Evolutionary conservation across 2,888 invertebrate species (phyloP), one percentile per base, ranked within the genome.

Genomic region (Hipparchia semele): DNA sequence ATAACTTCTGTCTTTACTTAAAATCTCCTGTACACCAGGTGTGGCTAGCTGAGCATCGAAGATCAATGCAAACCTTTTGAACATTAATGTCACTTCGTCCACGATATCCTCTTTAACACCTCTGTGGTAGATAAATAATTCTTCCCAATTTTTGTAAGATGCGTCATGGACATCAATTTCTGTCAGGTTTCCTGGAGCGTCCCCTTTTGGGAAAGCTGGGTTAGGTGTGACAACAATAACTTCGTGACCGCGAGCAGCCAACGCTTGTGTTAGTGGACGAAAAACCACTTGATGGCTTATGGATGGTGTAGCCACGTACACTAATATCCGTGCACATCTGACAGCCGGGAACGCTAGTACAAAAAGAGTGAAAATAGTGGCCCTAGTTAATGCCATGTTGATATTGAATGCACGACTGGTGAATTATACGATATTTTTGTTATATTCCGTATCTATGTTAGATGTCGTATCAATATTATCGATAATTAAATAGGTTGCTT

Each of bases 161-260:
- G 82, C 13, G 23, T 86, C 81, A 12, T 85, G 84, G 0, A 86
- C 74, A 73, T 87, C 84, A 0, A 89, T 86, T 80, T 88, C 84
- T 23, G 82, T 86, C 0, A 87, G 64, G 70, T 87, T 88, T 1
- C 73, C 66, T 1, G 89, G 79, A 4, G 80, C 9, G 58, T 78
- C 33, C 0, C 91, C 86, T 39, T 87, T 86, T 46, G 75, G 68
- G 64, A 78, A 76, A 2, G 75, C 79, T 0, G 88, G 87, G 72
- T 88, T 73, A 10, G 90, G 67, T 0, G 91, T 88, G 2, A 88
- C 70, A 0, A 89, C 78, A 0, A 84, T 82, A 0, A 92, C 71
- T 64, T 91, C 81, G 74, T 94, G 92, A 0, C 92, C 91, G 13
- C 84, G 79, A 54, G 75, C 78, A 0, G 82, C 82, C 39, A 92